phyloP scores from a whole-genome alignment of 2,797 vertebrate species.

The Pteronotus mesoamericanus region DNA sequence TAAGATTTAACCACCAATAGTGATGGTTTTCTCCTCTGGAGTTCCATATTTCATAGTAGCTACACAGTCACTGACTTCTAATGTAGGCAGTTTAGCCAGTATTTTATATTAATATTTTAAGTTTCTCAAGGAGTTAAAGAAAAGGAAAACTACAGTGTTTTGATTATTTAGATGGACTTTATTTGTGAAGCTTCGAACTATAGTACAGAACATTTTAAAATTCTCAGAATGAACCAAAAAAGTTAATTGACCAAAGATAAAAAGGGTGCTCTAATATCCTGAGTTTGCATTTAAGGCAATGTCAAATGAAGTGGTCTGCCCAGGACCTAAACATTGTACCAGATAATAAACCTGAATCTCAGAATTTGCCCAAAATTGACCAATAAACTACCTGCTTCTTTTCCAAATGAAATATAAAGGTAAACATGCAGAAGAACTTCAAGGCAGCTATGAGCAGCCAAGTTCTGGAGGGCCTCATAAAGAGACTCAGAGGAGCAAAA shows the following conservation, averaged over 20 bases:
- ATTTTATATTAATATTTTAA: background rate
- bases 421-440: background rate
- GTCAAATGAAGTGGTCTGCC: background rate
- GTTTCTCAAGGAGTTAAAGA: background rate
- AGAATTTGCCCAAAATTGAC: constrained; percentile 17
- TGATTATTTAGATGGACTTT: background rate
- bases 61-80: background rate
- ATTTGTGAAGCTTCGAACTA: constrained; percentile 14
- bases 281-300: background rate
- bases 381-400: background rate
- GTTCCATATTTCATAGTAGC: background rate
- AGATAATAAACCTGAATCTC: background rate
- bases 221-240: constrained; percentile 18
- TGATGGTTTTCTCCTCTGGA: background rate
- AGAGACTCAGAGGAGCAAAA: background rate
- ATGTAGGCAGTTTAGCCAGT: background rate
- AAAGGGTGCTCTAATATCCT: background rate
- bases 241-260: background rate
- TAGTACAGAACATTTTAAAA: background rate
- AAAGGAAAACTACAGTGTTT: background rate
- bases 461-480: background rate
- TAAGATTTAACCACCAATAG: background rate
- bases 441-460: background rate
- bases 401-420: constrained; percentile 25
- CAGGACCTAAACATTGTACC: background rate